Evolutionary conservation across 2,888 invertebrate genomes (phyloP), one percentile per base, ranked within the genome.

Genomic region (Aporophyla lueneburgensis): DNA sequence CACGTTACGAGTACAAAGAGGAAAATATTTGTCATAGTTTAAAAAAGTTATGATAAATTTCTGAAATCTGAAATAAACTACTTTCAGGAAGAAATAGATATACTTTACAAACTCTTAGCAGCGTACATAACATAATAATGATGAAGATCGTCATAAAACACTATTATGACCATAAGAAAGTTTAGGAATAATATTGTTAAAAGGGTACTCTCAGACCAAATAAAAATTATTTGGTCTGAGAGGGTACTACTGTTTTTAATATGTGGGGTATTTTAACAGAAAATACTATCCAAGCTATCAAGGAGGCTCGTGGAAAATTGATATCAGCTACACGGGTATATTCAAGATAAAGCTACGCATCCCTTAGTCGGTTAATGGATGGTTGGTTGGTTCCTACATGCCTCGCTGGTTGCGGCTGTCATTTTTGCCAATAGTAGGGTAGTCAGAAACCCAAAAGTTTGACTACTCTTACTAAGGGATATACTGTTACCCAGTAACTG

Each of bases 31-130:
- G 21, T 74, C 43, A 10, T 33, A 33, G 33, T 33, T 33, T 33
- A 33, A 33, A 33, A n/a, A 33, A 33, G 2, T 33, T 33, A 33
- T 33, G 33, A 33, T 33, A 33, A 1, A 33, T 33, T 33, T 33
- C 33, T 33, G 33, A 33, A 33, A 33, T 33, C 33, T 68, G n/a
- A 33, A 69, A 33, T 6, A n/a, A 68, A 49, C 27, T 70, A 67
- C n/a, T 68, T 46, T 46, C 16, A 46, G 2, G 21, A 33, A 46
- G 16, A 16, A 46, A 27, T 16, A 46, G 10, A 46, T 6, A 27
- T 51, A 58, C 12, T 40, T 40, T 27, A 27, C 16, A 7, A 27
- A 58, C 27, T 58, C 27, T 27, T 3, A 58, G 16, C 24, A 27
- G 58, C 24, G 27, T 1, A 27, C 16, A 58, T 58, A 58, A 27